phyloP scores from a whole-genome alignment of 2,888 invertebrate genomes.

The Tetropium fuscum region DNA sequence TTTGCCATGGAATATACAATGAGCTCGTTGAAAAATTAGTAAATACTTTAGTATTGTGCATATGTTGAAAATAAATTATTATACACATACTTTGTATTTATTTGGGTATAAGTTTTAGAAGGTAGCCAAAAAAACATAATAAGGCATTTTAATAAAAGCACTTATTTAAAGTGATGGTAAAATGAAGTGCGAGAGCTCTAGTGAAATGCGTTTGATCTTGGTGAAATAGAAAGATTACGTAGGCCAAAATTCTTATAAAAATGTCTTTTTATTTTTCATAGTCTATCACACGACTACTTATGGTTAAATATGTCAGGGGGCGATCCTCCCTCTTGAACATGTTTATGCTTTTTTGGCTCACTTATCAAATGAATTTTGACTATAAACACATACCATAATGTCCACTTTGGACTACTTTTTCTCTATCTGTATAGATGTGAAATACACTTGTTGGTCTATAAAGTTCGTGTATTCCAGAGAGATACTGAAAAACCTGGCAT shows the following conservation, averaged over 20 bases:
- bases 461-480: slow-evolving; percentile 38
- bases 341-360: slow-evolving; percentile 31
- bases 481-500: slow-evolving; percentile 41
- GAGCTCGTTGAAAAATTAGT: neutral
- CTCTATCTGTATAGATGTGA: slow-evolving; percentile 61
- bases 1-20: slow-evolving; percentile 18
- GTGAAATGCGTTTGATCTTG: neutral
- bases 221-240: slow-evolving; percentile 7
- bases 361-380: slow-evolving; percentile 30
- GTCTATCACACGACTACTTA: slow-evolving; percentile 5
- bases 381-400: slow-evolving; percentile 46
- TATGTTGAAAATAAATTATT: slow-evolving; percentile 15
- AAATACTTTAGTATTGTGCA: slow-evolving; percentile 19
- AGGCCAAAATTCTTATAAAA: slow-evolving; percentile 21
- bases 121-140: slow-evolving; percentile 30
- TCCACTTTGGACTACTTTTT: slow-evolving; percentile 67
- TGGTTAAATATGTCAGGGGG: neutral
- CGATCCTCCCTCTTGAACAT: slow-evolving; percentile 2
- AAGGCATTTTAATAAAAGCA: slow-evolving; percentile 3
- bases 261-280: slow-evolving; percentile 19
- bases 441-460: slow-evolving; percentile 49
- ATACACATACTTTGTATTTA: slow-evolving; percentile 10
- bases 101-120: slow-evolving; percentile 14
- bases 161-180: neutral
- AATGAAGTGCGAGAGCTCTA: slow-evolving; percentile 7